Evolutionary conservation across 2,797 vertebrate species (phyloP).

Genomic region (Notoglanidium macrostoma): DNA sequence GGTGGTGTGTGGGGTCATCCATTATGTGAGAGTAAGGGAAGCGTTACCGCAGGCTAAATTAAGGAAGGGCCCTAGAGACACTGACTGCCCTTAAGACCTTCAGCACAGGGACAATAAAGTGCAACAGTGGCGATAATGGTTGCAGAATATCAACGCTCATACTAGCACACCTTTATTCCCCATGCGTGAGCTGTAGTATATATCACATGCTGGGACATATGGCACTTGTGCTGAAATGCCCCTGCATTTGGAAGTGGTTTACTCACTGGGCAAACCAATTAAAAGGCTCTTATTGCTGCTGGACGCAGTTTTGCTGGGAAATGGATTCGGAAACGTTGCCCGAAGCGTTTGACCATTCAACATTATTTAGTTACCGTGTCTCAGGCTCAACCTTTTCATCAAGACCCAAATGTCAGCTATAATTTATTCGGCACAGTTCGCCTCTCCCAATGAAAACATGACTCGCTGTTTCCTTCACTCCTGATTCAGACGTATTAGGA

Average conservation of each 20-base stretch:
- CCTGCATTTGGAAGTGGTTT: conserved; percentile 58
- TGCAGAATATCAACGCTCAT: conserved; percentile 26
- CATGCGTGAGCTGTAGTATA: conserved; percentile 5
- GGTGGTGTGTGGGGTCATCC: conserved; percentile 70
- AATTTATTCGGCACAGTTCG: conserved; percentile 65
- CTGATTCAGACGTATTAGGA: conserved; percentile 51
- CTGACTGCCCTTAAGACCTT: conserved; percentile 43
- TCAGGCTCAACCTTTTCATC: conserved; percentile 74
- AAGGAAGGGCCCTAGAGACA: conserved; percentile 59
- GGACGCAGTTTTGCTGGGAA: conserved; percentile 55
- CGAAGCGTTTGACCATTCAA: conserved; percentile 64
- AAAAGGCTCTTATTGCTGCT: conserved; percentile 63
- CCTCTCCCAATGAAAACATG: conserved; percentile 63
- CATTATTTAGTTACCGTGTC: conserved; percentile 69
- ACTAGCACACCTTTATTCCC: conserved; percentile 14
- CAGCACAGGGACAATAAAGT: conserved; percentile 48
- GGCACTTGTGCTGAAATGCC: conserved; percentile 41
- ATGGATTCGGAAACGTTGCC: conserved; percentile 67
- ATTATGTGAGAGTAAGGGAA: conserved; percentile 64
- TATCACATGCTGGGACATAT: conserved; percentile 38
- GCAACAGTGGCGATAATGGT: conserved; percentile 32
- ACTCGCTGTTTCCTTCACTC: conserved; percentile 53
- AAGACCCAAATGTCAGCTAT: conserved; percentile 73
- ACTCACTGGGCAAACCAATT: conserved; percentile 62
- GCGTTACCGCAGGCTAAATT: conserved; percentile 63